Evolutionary conservation across 2,888 invertebrate genomes (phyloP), one percentile per base, ranked within the genome.

Genomic region (Deilephila porcellus): DNA sequence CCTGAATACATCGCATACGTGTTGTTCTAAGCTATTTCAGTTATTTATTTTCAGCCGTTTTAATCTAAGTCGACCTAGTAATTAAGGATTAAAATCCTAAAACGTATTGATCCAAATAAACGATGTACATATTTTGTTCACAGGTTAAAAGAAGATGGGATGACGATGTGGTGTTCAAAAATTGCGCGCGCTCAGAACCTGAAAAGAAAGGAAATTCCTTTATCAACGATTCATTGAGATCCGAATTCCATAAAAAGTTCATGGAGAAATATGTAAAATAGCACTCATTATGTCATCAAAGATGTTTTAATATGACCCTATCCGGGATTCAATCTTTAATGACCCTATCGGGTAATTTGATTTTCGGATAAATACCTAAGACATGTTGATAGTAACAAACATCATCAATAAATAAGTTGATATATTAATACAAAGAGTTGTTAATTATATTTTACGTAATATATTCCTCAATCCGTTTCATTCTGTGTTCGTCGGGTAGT

Each of bases 231-330:
- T 99, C 99, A 0, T 93, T 99, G 73, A 96, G 99, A 80, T 99
- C 99, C 63, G 99, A 99, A 89, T 99, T 99, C 90, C 99, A 99
- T 91, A 97, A 98, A 87, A 99, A 99, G 91, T 99, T 99, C 89
- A 99, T 99, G 99, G 99, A 99, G 85, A 99, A 99, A 94, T 99
- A 99, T 95, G 98, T 99, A 4, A 99, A 99, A 94, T 99, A 96
- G 74, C 34, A 52, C 52, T n/a, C 11, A 32, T 8, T 56, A 29
- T 56, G 32, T 70, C 52, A 63, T 70, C 72, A 63, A 34, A 6
- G 52, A 14, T 8, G 52, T 52, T 64, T 19, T 37, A 11, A 64
- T 37, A 34, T 32, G 5, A 63, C 4, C 34, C 6, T 19, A 25
- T 60, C 17, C 5, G 17, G 29, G 17, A 14, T 32, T 60, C 2